Conservation (phyloP, 1,140 invertebrate species). For the Lineus longissimus region DNA sequence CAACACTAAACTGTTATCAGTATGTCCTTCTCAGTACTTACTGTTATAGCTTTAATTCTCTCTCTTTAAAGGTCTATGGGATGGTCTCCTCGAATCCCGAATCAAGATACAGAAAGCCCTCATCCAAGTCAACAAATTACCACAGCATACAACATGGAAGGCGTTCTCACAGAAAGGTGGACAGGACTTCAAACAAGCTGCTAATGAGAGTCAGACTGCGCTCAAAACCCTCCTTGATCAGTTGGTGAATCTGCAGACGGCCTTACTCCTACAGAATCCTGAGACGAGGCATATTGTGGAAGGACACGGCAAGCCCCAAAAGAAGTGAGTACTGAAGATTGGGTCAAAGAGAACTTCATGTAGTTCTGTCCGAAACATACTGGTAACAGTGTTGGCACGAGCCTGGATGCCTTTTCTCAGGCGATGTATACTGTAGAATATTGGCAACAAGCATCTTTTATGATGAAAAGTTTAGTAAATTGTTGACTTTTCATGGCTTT, state of each 20-base stretch:
- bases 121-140: conserved; percentile 70
- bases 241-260: conserved; percentile 61
- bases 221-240: conserved; percentile 63
- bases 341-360: no score
- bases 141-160: conserved; percentile 60
- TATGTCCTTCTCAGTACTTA: no score
- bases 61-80: conserved; percentile 67
- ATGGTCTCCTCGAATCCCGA: conserved; percentile 73
- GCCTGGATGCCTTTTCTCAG: no score
- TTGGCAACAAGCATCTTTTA: no score
- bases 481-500: no score
- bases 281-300: conserved; percentile 59
- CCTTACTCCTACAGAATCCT: conserved; percentile 63
- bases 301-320: background rate
- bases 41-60: no score
- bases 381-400: no score
- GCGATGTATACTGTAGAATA: no score
- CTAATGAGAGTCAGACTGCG: conserved; percentile 44
- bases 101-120: conserved; percentile 81
- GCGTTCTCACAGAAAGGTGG: conserved; percentile 46
- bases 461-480: no score
- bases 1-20: no score
- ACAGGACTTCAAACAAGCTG: background rate
- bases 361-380: no score
- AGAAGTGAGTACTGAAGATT: no score